phyloP scores from a whole-genome alignment of 1,140 invertebrate genomes.

The Drosophila oshimai region DNA sequence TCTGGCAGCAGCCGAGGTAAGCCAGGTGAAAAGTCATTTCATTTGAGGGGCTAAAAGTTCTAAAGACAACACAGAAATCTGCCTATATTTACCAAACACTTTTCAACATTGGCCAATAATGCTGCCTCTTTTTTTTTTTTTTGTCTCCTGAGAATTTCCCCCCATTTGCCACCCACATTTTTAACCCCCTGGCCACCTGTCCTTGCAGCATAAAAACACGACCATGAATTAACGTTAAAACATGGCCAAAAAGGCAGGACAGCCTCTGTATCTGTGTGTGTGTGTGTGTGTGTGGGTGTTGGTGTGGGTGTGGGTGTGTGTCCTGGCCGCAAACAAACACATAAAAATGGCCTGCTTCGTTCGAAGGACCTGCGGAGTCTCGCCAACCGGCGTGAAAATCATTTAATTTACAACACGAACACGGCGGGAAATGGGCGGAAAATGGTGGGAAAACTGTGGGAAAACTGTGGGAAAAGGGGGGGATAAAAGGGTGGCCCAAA shows the following conservation, averaged over 20 bases:
- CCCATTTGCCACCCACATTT: too few species aligned
- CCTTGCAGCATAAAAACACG: constrained; percentile 76
- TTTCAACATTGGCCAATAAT: constrained; percentile 60
- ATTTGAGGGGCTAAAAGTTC: constrained; percentile 33
- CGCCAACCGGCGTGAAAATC: constrained; percentile 66
- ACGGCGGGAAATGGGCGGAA: constrained; percentile 12
- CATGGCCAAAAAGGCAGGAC: constrained; percentile 74
- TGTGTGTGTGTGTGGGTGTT: not conserved
- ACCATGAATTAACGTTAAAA: constrained; percentile 82
- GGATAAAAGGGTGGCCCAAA: not conserved
- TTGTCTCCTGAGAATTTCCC: not conserved
- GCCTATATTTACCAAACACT: constrained; percentile 77
- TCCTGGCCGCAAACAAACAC: constrained; percentile 69
- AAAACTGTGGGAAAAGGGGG: not conserved
- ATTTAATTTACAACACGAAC: constrained; percentile 79
- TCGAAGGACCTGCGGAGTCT: constrained; percentile 18
- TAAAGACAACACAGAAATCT: constrained; percentile 55
- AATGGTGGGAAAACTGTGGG: not conserved
- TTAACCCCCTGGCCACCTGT: constrained; percentile 22
- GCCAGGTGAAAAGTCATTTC: constrained; percentile 67
- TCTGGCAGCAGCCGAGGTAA: constrained; percentile 51
- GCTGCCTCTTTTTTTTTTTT: not conserved
- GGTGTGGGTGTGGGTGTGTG: not conserved
- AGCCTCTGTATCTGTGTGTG: not conserved
- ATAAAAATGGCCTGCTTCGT: constrained; percentile 69